phyloP scores from a whole-genome alignment of 2,888 invertebrate genomes.

The Hesperia comma region DNA sequence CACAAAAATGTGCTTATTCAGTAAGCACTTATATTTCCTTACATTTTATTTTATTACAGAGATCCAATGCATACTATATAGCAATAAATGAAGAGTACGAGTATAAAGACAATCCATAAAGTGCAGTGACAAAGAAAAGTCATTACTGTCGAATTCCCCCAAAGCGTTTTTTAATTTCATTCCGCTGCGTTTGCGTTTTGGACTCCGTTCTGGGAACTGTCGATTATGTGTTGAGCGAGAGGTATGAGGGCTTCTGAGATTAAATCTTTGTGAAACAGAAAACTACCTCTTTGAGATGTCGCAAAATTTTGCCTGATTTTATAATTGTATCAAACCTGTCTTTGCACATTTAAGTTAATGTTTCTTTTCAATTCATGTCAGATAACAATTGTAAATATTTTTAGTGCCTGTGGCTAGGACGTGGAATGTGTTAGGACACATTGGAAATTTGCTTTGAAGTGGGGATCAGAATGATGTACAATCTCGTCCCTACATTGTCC shows the following conservation, averaged over 20 bases:
- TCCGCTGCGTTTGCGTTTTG: slow-evolving; percentile 23
- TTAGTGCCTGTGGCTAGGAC: no score
- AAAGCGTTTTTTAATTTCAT: slow-evolving; percentile 33
- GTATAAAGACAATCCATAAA: slow-evolving; percentile 14
- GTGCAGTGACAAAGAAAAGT: slow-evolving; percentile 19
- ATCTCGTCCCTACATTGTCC: no score
- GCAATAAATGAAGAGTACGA: neutral
- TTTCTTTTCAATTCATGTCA: no score
- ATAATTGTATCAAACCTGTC: no score
- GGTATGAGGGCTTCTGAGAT: slow-evolving; percentile 13
- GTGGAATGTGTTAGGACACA: no score
- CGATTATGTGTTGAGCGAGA: slow-evolving; percentile 13
- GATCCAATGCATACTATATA: neutral
- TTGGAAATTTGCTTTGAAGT: no score
- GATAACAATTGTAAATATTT: no score
- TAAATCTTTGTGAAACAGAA: slow-evolving; percentile 19
- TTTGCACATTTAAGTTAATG: no score
- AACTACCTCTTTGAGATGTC: neutral
- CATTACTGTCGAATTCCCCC: slow-evolving; percentile 21
- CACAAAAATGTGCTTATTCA: no score
- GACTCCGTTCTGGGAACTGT: slow-evolving; percentile 18
- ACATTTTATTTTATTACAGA: neutral
- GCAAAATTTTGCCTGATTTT: neutral
- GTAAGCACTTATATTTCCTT: no score
- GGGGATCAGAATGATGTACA: no score